Percentiles rank a stretch among this genome's conserved stretches.
Evolutionary conservation across 2,888 invertebrate genomes (phyloP).

Genomic region (Xylocampa areola): DNA sequence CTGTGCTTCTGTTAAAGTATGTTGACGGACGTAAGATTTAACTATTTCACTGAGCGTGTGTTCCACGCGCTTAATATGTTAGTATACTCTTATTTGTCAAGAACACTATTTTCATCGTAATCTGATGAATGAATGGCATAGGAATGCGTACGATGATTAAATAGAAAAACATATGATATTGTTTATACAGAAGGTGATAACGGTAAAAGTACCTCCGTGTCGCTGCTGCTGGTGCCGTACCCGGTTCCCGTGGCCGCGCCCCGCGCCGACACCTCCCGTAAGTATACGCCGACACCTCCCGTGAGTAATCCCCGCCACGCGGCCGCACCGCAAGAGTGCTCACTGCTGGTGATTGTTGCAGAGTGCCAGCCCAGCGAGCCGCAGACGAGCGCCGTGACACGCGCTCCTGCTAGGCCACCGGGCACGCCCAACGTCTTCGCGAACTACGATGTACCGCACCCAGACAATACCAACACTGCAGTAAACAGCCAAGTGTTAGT

Average conservation of each 20-base stretch:
- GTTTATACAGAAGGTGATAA: conserved; percentile 38
- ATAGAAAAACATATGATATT: not conserved
- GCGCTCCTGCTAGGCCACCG: not conserved
- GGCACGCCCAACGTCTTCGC: not conserved
- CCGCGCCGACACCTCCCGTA: conserved; percentile 1
- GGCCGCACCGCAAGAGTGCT: not conserved
- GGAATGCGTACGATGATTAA: no score
- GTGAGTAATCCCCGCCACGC: not conserved
- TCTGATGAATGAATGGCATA: no score
- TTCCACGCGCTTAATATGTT: no score
- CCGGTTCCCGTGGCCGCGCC: conserved; percentile 12
- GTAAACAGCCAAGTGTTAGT: not conserved
- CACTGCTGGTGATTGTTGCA: conserved; percentile 15
- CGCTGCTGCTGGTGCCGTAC: conserved; percentile 66
- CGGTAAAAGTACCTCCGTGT: conserved; percentile 49
- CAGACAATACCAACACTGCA: not conserved
- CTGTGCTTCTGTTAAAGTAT: no score
- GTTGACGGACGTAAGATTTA: no score
- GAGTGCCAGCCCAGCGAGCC: conserved; percentile 19
- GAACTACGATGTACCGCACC: not conserved
- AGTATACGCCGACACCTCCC: conserved; percentile 13
- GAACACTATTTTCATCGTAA: no score
- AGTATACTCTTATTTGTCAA: no score
- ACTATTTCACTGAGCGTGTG: no score
- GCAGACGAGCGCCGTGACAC: not conserved